Conservation (phyloP, 1,140 invertebrate genomes). For the Holotrichia oblita region DNA sequence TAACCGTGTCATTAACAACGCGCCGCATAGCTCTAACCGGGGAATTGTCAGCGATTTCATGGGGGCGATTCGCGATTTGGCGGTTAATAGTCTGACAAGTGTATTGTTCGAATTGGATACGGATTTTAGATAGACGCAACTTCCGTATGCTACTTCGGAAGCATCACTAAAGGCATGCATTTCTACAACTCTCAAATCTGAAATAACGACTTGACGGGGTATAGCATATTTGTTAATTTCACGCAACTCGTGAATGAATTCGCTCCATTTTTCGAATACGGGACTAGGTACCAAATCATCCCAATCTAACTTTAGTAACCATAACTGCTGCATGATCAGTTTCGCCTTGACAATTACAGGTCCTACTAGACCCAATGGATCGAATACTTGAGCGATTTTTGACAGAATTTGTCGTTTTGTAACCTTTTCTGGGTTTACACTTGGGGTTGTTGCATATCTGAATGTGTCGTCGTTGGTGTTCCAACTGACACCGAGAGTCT, state of each 20-base stretch:
- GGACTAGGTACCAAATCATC: slow-evolving; percentile 44
- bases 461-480: no score
- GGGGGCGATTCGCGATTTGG: slow-evolving; percentile 49
- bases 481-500: no score
- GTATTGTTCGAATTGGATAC: slow-evolving; percentile 47
- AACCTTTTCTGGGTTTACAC: no score
- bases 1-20: slow-evolving; percentile 52
- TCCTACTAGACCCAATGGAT: no score
- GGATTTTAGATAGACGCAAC: slow-evolving; percentile 50
- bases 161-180: slow-evolving; percentile 57
- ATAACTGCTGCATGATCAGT: slow-evolving; percentile 49
- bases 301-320: slow-evolving; percentile 49
- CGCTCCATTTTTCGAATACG: slow-evolving; percentile 49
- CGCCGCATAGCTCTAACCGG: slow-evolving; percentile 51
- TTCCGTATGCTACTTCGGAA: slow-evolving; percentile 48
- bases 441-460: no score
- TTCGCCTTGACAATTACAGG: slow-evolving; percentile 51
- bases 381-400: no score
- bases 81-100: slow-evolving; percentile 39
- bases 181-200: slow-evolving; percentile 44
- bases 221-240: slow-evolving; percentile 48
- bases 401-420: no score
- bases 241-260: slow-evolving; percentile 47
- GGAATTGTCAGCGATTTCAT: slow-evolving; percentile 48
- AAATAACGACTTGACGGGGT: slow-evolving; percentile 45